phyloP scores from a whole-genome alignment of 2,888 invertebrate genomes.

The Leptopterna dolabrata region DNA sequence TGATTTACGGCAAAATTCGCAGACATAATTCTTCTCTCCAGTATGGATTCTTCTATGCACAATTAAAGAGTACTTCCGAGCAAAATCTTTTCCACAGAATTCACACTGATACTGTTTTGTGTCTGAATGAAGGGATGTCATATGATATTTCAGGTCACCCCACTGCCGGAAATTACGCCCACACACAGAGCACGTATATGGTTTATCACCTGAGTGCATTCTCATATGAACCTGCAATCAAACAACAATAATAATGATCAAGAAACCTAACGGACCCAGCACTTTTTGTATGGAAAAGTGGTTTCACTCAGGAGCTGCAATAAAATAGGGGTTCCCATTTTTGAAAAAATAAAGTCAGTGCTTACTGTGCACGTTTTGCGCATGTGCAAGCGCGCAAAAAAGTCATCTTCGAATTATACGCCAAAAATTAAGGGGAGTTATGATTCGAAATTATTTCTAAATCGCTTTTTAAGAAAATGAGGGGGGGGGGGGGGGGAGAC shows the following conservation, averaged over 20 bases:
- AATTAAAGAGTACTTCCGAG: slow-evolving; percentile 86
- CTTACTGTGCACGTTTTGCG: no score
- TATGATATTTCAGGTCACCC: slow-evolving; percentile 90
- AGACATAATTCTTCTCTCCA: slow-evolving; percentile 87
- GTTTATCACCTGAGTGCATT: slow-evolving; percentile 86
- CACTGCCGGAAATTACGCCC: slow-evolving; percentile 85
- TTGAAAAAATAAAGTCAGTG: no score
- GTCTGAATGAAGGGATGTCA: slow-evolving; percentile 83
- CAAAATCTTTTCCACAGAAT: slow-evolving; percentile 89
- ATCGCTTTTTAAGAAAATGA: no score
- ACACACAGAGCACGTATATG: slow-evolving; percentile 84
- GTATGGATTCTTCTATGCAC: slow-evolving; percentile 89
- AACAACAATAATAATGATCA: neutral
- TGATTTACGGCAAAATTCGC: slow-evolving; percentile 84
- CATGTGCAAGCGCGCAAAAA: no score
- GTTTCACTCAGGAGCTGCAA: no score
- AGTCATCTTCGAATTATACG: no score
- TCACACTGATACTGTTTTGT: slow-evolving; percentile 88
- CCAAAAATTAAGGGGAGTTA: no score
- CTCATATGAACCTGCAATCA: slow-evolving; percentile 76
- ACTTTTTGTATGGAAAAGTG: no score
- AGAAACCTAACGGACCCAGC: no score
- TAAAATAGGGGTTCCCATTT: no score
- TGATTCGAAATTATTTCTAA: no score
- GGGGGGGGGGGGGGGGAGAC: no score